Percentiles rank a stretch among this genome's conserved stretches.
phyloP scores from a whole-genome alignment of 2,113 vertebrate genomes.

The Girardinichthys multiradiatus region DNA sequence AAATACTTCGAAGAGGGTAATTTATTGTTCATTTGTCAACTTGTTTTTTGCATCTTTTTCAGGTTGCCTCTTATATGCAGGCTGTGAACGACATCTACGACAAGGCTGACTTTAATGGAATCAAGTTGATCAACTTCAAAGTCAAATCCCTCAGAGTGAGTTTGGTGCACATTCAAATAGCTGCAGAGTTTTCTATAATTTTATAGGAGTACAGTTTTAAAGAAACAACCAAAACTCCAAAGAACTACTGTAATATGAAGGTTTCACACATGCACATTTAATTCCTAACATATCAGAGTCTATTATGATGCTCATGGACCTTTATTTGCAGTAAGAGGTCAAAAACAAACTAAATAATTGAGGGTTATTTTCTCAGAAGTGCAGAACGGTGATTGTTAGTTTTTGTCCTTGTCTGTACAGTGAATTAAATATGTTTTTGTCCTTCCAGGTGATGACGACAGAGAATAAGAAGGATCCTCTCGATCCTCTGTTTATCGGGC shows the following conservation, averaged over 20 bases:
- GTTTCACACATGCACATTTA: neutral
- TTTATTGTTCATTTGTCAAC: neutral
- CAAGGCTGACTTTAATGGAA: constrained; percentile 78
- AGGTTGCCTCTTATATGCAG: constrained; percentile 81
- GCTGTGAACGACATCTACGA: constrained; percentile 82
- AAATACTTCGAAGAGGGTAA: neutral
- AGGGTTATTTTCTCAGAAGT: neutral
- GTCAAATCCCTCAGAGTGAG: constrained; percentile 83
- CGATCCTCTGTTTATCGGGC: constrained; percentile 72
- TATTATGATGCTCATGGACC: neutral
- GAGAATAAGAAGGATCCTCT: constrained; percentile 69
- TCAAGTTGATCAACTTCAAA: constrained; percentile 83
- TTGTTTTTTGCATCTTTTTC: constrained; percentile 27
- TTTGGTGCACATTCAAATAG: neutral
- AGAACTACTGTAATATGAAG: neutral
- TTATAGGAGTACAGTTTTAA: neutral
- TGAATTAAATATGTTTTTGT: neutral
- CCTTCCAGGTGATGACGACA: constrained; percentile 70
- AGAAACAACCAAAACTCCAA: neutral
- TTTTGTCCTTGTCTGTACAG: neutral
- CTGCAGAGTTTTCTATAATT: neutral
- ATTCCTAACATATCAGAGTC: neutral
- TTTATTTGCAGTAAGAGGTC: neutral
- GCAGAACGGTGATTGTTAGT: neutral
- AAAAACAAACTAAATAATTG: neutral